These are phyloP conservation scores for Hirtodrosophila alboralis DNA, from an alignment of 2,888 invertebrate genomes.

Conservation along the genomic window DNA sequence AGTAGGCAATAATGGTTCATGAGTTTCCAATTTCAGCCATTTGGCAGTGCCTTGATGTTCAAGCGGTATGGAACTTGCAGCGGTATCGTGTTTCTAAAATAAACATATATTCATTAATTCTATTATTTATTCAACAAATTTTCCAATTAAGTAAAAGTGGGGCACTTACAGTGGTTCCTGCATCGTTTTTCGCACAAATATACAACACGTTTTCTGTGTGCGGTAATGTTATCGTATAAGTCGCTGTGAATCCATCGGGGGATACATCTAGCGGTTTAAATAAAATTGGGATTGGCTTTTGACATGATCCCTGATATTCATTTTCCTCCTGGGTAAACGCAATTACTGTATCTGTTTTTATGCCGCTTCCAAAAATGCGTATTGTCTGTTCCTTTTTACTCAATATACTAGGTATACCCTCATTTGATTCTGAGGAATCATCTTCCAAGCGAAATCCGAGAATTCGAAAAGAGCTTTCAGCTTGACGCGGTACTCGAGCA, in stretches of 20 bases:
- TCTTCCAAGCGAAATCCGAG: constrained; percentile 64
- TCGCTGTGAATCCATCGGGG: constrained; percentile 84
- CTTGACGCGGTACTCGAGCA: constrained; percentile 14
- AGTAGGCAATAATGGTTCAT: constrained; percentile 89
- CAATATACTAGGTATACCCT: constrained; percentile 89
- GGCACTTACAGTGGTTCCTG: constrained; percentile 65
- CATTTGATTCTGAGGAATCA: constrained; percentile 39
- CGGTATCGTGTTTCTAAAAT: constrained; percentile 43
- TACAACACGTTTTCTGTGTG: constrained; percentile 84
- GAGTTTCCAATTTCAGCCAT: constrained; percentile 88
- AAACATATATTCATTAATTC: background rate
- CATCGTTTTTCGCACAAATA: constrained; percentile 85
- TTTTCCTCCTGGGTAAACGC: constrained; percentile 88
- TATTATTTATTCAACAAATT: background rate
- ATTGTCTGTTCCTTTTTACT: constrained; percentile 87
- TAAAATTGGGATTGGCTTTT: constrained; percentile 64
- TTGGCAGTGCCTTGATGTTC: constrained; percentile 88
- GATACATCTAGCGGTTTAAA: constrained; percentile 83
- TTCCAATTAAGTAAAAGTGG: constrained; percentile 2
- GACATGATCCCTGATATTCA: constrained; percentile 86
- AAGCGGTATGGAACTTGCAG: constrained; percentile 84
- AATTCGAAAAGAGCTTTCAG: constrained; percentile 22
- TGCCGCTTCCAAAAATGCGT: constrained; percentile 90
- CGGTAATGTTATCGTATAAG: constrained; percentile 86
- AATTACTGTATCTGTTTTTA: constrained; percentile 88